Conservation (phyloP, 2,888 invertebrate species). For the Nasonovia ribisnigri region DNA sequence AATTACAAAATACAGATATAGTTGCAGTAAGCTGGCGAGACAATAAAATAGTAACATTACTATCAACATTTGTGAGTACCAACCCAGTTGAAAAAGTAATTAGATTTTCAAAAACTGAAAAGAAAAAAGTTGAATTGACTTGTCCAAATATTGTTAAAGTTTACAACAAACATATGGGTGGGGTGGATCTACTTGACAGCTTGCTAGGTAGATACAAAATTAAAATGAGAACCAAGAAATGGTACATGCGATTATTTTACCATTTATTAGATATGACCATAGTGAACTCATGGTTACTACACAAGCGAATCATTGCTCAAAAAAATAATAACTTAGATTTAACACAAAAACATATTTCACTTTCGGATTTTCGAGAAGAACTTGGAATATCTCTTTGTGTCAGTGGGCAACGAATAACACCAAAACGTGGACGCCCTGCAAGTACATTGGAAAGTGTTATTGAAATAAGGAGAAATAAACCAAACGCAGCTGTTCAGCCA, state of each 20-base stretch:
- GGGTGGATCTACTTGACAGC: background rate
- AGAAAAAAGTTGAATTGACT: background rate
- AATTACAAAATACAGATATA: background rate
- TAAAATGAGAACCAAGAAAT: conserved; percentile 2
- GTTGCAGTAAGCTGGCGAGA: background rate
- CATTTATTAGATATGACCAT: background rate
- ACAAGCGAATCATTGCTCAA: conserved; percentile 5
- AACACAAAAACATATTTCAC: background rate
- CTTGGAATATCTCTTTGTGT: background rate
- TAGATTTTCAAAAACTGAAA: background rate
- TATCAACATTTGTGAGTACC: too few species aligned
- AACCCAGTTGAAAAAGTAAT: too few species aligned
- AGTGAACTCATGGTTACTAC: background rate
- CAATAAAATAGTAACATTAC: background rate
- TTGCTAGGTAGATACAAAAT: background rate
- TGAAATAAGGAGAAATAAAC: background rate
- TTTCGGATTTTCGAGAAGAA: background rate
- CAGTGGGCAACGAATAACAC: background rate
- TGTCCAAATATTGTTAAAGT: background rate
- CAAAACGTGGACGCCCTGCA: background rate
- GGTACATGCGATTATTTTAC: background rate
- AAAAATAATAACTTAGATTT: background rate
- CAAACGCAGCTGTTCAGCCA: background rate
- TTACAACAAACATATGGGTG: too few species aligned
- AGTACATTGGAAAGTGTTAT: background rate